phyloP scores from a whole-genome alignment of 1,140 invertebrate species.

The Rhagoletis pomonella region DNA sequence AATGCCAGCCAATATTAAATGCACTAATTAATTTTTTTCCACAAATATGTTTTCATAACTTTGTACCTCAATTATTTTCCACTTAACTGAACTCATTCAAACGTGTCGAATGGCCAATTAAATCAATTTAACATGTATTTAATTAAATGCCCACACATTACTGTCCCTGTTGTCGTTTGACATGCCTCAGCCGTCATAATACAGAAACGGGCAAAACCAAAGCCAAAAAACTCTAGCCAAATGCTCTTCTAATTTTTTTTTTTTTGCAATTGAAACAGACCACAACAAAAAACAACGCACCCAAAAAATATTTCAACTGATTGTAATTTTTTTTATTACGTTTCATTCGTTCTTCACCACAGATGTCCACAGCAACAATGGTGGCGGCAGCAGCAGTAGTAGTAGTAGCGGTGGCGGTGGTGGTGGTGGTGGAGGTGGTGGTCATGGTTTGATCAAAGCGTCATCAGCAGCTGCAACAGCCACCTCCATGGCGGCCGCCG shows the following conservation, averaged over 20 bases:
- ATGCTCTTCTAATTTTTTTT: not conserved
- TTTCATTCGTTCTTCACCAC: slow-evolving; percentile 25
- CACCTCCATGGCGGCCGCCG: slow-evolving; percentile 57
- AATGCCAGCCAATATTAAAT: not conserved
- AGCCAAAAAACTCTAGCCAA: slow-evolving; percentile 21
- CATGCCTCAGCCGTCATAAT: not conserved
- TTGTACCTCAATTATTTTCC: slow-evolving; percentile 46
- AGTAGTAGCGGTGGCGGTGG: slow-evolving; percentile 27
- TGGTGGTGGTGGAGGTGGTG: slow-evolving; percentile 40
- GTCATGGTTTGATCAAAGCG: slow-evolving; percentile 61
- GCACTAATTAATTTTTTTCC: not conserved
- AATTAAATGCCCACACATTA: slow-evolving; percentile 52
- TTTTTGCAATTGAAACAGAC: not conserved
- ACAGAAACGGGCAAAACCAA: slow-evolving; percentile 6
- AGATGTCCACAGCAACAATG: slow-evolving; percentile 57
- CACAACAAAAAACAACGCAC: slow-evolving; percentile 41
- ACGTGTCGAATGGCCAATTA: slow-evolving; percentile 49
- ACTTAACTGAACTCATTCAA: slow-evolving; percentile 45
- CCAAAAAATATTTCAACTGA: slow-evolving; percentile 23
- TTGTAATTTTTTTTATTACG: slow-evolving; percentile 30
- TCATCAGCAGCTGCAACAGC: slow-evolving; percentile 62
- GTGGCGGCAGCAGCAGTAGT: slow-evolving; percentile 53
- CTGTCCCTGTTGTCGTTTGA: slow-evolving; percentile 6
- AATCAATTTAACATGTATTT: slow-evolving; percentile 47
- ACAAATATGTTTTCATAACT: slow-evolving; percentile 44